Base-by-base conservation (phyloP, 1,140 invertebrate species). In the Hycleus cichorii region DNA sequence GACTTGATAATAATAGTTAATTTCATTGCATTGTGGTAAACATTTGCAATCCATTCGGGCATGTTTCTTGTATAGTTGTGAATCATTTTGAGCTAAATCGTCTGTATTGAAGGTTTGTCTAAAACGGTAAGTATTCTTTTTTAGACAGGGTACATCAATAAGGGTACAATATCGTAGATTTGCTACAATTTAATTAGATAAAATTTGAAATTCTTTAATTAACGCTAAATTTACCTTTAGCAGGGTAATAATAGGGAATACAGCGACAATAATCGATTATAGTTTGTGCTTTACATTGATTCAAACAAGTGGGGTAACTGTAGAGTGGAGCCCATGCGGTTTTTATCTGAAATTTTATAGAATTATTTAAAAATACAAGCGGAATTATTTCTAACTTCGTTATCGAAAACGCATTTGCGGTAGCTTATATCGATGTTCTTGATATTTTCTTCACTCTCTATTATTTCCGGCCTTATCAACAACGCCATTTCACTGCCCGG, bases 301-400 rank as follows among this genome's bases (percentile, higher is more conserved):
- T 44, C 32, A 59, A 57, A 43, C 61, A 63, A 57, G 50, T 59
- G 2, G 25, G 26, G 38, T 56, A 63, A 32, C 50, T 57, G 45
- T 63, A 63, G 39, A 26, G 47, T n/a, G 46, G 9, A 2, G 52
- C 18, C 52, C 58, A 63, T n/a, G 10, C 39, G 26, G 47, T 11
- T 38, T 43, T 32, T 24, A 49, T 46, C 61, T 63, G 27, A 47
- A 63, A 53, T 43, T 42, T 11, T 8, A n/a, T 25, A 25, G 40
- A n/a, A 57, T 3, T 6, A 4, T 43, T 54, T 2, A 12, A 54
- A 5, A 12, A 10, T 5, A 38, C 4, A 18, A n/a, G 8, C 39
- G 4, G 25, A 25, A 49, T 47, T 45, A 3, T 26, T 12, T 11
- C 18, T 45, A 51, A 63, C 61, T 45, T 59, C 61, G 27, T 56